Conservation (phyloP, 2,797 vertebrate species). For the Coracias cyanogaster region DNA sequence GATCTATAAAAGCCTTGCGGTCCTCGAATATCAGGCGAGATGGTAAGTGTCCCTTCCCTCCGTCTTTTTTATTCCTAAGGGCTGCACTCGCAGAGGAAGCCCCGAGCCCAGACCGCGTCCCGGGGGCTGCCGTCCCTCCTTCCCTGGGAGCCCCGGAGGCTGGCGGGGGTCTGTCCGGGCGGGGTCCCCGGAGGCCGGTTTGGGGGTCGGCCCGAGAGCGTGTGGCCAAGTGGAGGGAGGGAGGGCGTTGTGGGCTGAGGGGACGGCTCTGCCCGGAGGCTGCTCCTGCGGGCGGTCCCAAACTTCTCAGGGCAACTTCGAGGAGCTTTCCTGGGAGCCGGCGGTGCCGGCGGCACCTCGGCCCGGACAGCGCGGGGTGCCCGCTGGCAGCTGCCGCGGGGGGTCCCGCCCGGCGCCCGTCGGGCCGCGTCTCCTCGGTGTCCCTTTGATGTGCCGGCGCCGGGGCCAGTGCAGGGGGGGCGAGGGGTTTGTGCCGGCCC, state of each 20-base stretch:
- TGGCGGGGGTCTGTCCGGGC: background rate
- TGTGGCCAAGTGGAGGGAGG: background rate
- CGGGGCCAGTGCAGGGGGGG: background rate
- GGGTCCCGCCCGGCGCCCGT: background rate
- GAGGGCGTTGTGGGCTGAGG: background rate
- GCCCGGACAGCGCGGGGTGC: too few species aligned
- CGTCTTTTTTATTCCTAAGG: background rate
- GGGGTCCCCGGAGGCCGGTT: background rate
- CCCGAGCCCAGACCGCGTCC: background rate
- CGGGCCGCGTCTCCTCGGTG: background rate
- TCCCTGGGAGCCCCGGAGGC: background rate
- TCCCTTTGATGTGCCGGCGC: background rate
- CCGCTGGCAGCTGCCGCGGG: background rate
- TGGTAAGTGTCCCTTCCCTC: conserved; percentile 74
- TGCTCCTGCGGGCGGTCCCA: background rate
- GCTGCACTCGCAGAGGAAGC: background rate
- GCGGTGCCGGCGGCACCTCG: background rate
- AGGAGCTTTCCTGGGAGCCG: background rate
- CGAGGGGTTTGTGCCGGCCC: background rate
- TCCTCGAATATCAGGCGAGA: conserved; percentile 77
- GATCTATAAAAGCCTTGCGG: conserved; percentile 79
- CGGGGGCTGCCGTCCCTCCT: background rate
- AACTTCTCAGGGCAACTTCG: background rate
- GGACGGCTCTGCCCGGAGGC: background rate
- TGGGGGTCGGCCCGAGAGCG: too few species aligned